A percentile compares a stretch with the other conserved stretches of the same genome.
These are phyloP conservation scores for Noctua fimbriata DNA, from an alignment of 2,888 invertebrate species.

Conservation along the genomic window DNA sequence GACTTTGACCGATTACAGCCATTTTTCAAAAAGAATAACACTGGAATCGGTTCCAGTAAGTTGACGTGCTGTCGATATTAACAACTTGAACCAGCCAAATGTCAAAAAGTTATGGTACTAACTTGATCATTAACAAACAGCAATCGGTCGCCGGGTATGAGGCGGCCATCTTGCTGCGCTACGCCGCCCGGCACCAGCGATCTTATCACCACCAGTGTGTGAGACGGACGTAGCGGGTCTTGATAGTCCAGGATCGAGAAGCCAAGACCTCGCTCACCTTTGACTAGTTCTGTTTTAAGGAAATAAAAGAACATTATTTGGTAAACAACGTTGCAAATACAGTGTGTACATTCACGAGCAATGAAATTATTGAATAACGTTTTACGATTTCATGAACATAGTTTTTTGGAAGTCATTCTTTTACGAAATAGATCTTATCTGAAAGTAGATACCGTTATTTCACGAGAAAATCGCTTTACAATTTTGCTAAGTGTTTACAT, in stretches of 20 bases:
- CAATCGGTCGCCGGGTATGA: constrained; percentile 99
- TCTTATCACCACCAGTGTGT: constrained; percentile 99
- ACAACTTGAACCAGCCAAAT: not conserved
- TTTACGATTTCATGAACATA: too few relatives aligned
- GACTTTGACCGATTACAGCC: not conserved
- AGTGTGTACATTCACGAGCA: too few relatives aligned
- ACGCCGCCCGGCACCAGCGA: constrained; percentile 99
- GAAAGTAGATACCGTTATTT: too few relatives aligned
- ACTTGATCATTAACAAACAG: constrained; percentile 98
- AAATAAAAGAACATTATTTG: not conserved
- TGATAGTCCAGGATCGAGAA: constrained; percentile 98
- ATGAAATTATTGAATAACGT: too few relatives aligned
- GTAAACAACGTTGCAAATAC: too few relatives aligned
- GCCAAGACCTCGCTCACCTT: constrained; percentile 99
- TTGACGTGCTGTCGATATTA: not conserved
- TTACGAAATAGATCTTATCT: too few relatives aligned
- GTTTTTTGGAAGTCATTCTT: too few relatives aligned
- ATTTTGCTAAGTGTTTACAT: too few relatives aligned
- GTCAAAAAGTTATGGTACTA: not conserved
- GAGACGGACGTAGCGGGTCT: constrained; percentile 98
- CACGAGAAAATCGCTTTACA: too few relatives aligned
- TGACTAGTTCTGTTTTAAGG: constrained; percentile 93
- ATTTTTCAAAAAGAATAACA: not conserved
- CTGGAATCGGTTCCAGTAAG: not conserved
- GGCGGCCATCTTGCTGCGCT: constrained; percentile 98